Evolutionary conservation across 2,113 vertebrate species (phyloP).

Genomic region (Amblyornis subalaris): DNA sequence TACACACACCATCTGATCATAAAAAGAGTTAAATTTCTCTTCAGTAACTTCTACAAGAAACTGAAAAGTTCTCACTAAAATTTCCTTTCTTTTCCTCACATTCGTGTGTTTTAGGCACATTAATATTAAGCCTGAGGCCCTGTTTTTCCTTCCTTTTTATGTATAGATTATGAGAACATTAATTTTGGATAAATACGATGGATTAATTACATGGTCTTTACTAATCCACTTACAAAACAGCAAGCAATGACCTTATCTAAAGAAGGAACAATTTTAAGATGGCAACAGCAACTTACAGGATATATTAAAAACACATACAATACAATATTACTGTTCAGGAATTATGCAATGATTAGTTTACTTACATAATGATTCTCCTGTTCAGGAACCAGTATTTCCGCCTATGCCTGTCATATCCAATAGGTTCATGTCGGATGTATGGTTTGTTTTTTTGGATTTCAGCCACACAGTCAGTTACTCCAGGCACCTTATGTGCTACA

Average conservation of each 20-base stretch:
- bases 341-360: neutral
- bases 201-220: neutral
- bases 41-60: neutral
- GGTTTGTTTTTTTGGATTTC: constrained; percentile 95
- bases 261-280: neutral
- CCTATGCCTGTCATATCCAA: constrained; percentile 93
- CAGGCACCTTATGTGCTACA: constrained; percentile 92
- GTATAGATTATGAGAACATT: neutral
- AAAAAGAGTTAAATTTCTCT: neutral
- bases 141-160: neutral
- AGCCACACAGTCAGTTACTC: constrained; percentile 92
- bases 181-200: neutral
- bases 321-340: neutral
- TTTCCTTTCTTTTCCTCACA: neutral
- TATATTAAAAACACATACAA: neutral
- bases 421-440: constrained; percentile 92
- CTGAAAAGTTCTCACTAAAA: neutral
- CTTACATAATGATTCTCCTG: constrained; percentile 95
- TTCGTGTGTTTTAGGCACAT: neutral
- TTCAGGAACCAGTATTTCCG: constrained; percentile 98
- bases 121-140: neutral
- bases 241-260: neutral
- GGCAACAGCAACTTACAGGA: neutral
- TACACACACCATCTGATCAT: accelerated
- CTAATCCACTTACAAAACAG: neutral